Percentiles rank a stretch among this genome's conserved stretches.
Evolutionary conservation across 92 coral and sea anemone species (phyloP).

Genomic region (Actinernus sp.): DNA sequence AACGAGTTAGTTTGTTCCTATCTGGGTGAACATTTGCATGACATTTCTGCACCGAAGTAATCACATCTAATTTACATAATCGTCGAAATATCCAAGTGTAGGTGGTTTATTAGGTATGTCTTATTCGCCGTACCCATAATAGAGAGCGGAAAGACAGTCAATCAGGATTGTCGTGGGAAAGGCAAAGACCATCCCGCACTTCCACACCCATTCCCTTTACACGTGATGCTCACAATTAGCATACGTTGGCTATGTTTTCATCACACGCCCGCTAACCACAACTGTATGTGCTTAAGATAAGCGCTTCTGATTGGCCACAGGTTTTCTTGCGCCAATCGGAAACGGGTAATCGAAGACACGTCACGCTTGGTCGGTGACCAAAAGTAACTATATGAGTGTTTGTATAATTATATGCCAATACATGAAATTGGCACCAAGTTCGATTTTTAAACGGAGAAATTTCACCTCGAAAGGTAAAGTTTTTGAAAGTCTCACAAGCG

Average conservation of each 20-base stretch:
- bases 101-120: conserved; percentile 35
- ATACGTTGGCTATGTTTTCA: conserved; percentile 28
- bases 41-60: not conserved
- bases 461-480: conserved; percentile 5
- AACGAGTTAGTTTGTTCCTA: too few relatives aligned
- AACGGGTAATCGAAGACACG: conserved; percentile 61
- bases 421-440: conserved; percentile 89
- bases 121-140: conserved; percentile 6
- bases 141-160: conserved; percentile 21
- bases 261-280: conserved; percentile 75
- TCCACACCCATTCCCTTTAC: not conserved
- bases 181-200: conserved; percentile 15
- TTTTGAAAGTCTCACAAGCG: conserved; percentile 6
- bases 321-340: conserved; percentile 80
- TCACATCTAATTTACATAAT: too few relatives aligned
- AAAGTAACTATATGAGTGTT: conserved; percentile 83
- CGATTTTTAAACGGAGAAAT: conserved; percentile 68
- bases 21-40: too few relatives aligned
- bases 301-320: conserved; percentile 76
- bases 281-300: conserved; percentile 28
- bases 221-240: not conserved
- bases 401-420: conserved; percentile 90
- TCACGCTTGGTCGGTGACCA: conserved; percentile 71
- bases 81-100: not conserved
- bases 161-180: conserved; percentile 1